Conservation (phyloP, 1,140 invertebrate species). For the Octopus sinensis region DNA sequence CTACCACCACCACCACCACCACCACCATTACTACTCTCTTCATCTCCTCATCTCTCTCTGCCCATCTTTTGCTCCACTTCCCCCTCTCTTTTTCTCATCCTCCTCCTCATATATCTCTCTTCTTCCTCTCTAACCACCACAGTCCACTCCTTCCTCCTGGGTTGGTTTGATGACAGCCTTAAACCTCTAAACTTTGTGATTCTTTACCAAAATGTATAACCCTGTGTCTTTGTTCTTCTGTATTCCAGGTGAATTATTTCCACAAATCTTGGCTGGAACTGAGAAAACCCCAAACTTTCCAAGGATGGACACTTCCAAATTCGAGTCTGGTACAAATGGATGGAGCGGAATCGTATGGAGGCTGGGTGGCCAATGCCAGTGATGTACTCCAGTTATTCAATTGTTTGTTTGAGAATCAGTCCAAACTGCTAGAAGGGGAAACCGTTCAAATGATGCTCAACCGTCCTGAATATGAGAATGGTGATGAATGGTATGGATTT, state of each 20-base stretch:
- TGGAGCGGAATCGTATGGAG: constrained; percentile 43
- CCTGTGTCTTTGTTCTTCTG: neutral
- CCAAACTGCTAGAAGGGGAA: constrained; percentile 18
- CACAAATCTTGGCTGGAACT: constrained; percentile 33
- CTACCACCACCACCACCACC: too few species aligned
- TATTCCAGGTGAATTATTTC: constrained; percentile 48
- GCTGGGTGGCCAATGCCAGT: constrained; percentile 37
- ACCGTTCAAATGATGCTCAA: constrained; percentile 33
- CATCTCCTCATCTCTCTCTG: too few species aligned
- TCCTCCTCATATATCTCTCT: too few species aligned
- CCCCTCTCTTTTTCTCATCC: too few species aligned
- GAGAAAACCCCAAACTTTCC: constrained; percentile 29
- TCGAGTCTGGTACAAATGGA: constrained; percentile 49
- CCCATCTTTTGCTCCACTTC: too few species aligned
- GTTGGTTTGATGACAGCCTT: too few species aligned
- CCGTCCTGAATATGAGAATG: constrained; percentile 31
- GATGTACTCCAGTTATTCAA: constrained; percentile 38
- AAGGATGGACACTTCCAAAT: constrained; percentile 33
- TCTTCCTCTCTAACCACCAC: too few species aligned
- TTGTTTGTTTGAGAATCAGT: constrained; percentile 16
- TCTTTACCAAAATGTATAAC: too few species aligned
- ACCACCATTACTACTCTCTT: too few species aligned
- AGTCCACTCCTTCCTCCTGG: too few species aligned
- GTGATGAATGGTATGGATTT: constrained; percentile 49
- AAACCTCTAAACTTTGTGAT: too few species aligned